Conservation (phyloP, 2,113 vertebrate genomes). For the Todiramphus chloris region DNA sequence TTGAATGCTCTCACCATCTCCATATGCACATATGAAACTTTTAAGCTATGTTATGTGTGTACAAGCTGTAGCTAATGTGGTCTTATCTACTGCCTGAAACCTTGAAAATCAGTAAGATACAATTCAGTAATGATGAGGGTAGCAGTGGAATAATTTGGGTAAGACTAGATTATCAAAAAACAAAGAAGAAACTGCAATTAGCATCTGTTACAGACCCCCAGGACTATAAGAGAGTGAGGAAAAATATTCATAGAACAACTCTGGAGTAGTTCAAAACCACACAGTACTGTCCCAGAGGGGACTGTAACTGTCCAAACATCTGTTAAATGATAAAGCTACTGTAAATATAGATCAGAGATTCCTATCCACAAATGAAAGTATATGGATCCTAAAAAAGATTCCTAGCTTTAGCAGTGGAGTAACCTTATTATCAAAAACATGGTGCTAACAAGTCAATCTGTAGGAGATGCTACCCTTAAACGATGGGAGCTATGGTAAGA, state of each 20-base stretch:
- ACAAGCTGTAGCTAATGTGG: slow-evolving; percentile 53
- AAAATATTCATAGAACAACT: slow-evolving; percentile 70
- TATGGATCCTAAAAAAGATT: slow-evolving; percentile 18
- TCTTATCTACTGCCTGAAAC: slow-evolving; percentile 49
- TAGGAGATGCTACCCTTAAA: neutral
- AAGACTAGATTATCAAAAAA: slow-evolving; percentile 58
- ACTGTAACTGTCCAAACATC: slow-evolving; percentile 68
- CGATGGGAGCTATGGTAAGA: neutral
- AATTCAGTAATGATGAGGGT: slow-evolving; percentile 39
- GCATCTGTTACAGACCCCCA: slow-evolving; percentile 62
- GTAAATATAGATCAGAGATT: slow-evolving; percentile 67
- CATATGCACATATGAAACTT: slow-evolving; percentile 69
- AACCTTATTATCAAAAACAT: neutral
- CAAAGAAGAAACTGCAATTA: slow-evolving; percentile 58
- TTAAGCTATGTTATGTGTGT: slow-evolving; percentile 51
- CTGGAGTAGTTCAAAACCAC: slow-evolving; percentile 61
- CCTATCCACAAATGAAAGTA: slow-evolving; percentile 15
- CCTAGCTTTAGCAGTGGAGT: neutral
- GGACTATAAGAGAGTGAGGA: slow-evolving; percentile 34
- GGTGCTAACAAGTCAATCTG: neutral
- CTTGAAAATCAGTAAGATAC: slow-evolving; percentile 42
- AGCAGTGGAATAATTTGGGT: slow-evolving; percentile 51
- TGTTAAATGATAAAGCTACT: slow-evolving; percentile 65
- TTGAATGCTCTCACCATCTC: slow-evolving; percentile 63
- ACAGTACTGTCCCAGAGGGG: slow-evolving; percentile 50